phyloP scores from a whole-genome alignment of 2,888 invertebrate species.

The Clanis bilineata region DNA sequence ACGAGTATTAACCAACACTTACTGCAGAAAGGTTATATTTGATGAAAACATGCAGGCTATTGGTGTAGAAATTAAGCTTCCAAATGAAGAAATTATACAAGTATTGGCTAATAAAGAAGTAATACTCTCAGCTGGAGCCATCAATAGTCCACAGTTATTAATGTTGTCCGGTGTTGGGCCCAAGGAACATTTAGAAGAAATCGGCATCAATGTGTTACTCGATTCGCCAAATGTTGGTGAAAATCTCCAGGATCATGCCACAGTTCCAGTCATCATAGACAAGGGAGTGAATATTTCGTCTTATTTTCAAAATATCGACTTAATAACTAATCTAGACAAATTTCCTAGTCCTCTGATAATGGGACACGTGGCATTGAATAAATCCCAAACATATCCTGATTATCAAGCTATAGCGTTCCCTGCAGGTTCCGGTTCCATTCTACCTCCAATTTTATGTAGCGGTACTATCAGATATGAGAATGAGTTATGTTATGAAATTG shows the following conservation, averaged over 20 bases:
- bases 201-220: conserved; percentile 33
- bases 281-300: conserved; percentile 17
- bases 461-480: conserved; percentile 21
- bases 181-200: conserved; percentile 33
- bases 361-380: conserved; percentile 35
- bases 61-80: conserved; percentile 37
- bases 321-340: conserved; percentile 27
- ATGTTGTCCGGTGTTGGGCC: conserved; percentile 52
- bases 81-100: conserved; percentile 21
- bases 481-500: conserved; percentile 19
- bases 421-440: conserved; percentile 17
- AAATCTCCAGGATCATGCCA: conserved; percentile 44
- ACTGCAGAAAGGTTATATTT: conserved; percentile 39
- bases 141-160: conserved; percentile 44
- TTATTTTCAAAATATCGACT: conserved; percentile 22
- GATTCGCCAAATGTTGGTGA: conserved; percentile 41
- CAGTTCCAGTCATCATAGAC: conserved; percentile 32
- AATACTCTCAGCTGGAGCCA: conserved; percentile 44
- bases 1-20: conserved; percentile 34
- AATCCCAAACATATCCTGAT: conserved; percentile 39
- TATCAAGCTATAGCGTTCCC: conserved; percentile 35
- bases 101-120: conserved; percentile 38
- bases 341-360: conserved; percentile 22
- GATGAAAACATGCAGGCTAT: conserved; percentile 30
- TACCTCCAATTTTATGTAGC: conserved; percentile 22